A percentile compares a stretch with the other conserved stretches of the same genome.
Evolutionary conservation across 2,888 invertebrate species (phyloP).

Genomic region (Epinotia ramella): DNA sequence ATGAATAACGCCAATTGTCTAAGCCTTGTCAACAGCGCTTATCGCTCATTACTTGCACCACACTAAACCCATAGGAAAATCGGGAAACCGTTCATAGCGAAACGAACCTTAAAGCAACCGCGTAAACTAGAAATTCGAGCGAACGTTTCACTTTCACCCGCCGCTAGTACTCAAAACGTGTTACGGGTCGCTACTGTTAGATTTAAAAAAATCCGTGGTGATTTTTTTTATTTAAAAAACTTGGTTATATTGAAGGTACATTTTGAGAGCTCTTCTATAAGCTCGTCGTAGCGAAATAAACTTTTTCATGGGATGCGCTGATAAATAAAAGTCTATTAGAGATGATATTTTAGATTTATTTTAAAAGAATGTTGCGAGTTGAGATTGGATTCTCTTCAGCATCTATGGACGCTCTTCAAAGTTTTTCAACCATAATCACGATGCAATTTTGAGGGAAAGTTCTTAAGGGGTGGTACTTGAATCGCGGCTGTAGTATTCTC

Average conservation of each 20-base stretch:
- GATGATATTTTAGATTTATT: constrained; percentile 11
- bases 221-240: constrained; percentile 27
- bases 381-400: not conserved
- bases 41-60: constrained; percentile 51
- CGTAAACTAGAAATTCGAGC: constrained; percentile 56
- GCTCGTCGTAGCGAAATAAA: constrained; percentile 23
- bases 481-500: no score
- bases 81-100: constrained; percentile 54
- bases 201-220: constrained; percentile 53
- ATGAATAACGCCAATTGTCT: no score
- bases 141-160: constrained; percentile 47
- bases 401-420: not conserved
- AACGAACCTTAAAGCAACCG: constrained; percentile 56
- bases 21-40: no score
- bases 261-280: constrained; percentile 32
- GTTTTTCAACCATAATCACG: not conserved
- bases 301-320: constrained; percentile 9
- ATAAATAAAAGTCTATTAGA: constrained; percentile 13
- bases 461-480: not conserved
- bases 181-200: constrained; percentile 55
- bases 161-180: constrained; percentile 59
- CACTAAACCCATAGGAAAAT: constrained; percentile 60
- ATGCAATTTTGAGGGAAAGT: not conserved
- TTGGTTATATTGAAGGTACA: constrained; percentile 30
- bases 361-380: not conserved